phyloP scores from a whole-genome alignment of 2,797 vertebrate genomes.

The Potorous gilbertii region DNA sequence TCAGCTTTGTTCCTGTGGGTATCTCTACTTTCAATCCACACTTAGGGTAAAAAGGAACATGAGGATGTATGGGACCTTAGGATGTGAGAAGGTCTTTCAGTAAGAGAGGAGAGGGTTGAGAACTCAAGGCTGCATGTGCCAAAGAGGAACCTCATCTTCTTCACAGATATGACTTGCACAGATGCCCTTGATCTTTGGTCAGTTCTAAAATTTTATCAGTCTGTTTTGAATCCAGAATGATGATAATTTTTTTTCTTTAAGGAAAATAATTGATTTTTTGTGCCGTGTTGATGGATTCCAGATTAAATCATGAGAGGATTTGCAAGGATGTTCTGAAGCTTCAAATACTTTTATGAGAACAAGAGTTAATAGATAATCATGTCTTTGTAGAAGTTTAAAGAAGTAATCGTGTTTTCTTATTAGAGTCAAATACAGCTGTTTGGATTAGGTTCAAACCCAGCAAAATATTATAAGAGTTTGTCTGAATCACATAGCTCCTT shows the following conservation, averaged over 20 bases:
- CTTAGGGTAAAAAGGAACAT: neutral
- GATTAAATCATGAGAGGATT: constrained; percentile 73
- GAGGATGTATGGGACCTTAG: neutral
- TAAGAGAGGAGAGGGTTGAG: neutral
- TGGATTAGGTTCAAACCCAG: constrained; percentile 69
- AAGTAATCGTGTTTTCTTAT: constrained; percentile 74
- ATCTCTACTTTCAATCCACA: neutral
- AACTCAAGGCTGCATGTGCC: neutral
- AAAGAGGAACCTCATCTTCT: neutral
- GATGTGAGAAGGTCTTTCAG: neutral
- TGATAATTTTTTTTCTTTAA: constrained; percentile 61
- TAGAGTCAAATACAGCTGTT: constrained; percentile 69
- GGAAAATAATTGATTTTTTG: constrained; percentile 65
- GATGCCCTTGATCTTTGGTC: constrained; percentile 37
- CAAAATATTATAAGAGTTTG: constrained; percentile 69
- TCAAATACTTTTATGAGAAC: constrained; percentile 67
- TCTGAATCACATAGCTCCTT: constrained; percentile 57
- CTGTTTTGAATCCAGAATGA: constrained; percentile 29
- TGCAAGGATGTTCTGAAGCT: constrained; percentile 45
- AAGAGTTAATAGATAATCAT: constrained; percentile 69
- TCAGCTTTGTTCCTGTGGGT: neutral
- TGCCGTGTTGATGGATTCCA: constrained; percentile 57
- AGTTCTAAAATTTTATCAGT: constrained; percentile 32
- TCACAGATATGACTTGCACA: neutral
- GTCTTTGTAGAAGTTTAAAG: constrained; percentile 72